phyloP scores from a whole-genome alignment of 2,797 vertebrate genomes.

The Dipus sagitta region DNA sequence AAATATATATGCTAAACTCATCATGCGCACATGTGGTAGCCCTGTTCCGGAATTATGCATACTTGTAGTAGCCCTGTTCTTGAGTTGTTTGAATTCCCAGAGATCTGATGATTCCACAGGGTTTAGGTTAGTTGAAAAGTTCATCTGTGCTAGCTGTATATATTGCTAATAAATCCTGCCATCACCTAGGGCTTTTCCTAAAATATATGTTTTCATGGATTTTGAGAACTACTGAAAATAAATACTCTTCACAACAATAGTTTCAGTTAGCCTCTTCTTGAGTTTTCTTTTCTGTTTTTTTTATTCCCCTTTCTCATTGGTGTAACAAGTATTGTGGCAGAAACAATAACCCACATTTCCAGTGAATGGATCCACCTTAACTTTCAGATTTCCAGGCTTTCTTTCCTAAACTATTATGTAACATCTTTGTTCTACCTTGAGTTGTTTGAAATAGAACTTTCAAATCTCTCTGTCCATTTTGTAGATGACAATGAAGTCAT shows the following conservation, averaged over 20 bases:
- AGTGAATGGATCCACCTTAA: not conserved
- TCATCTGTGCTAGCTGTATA: not conserved
- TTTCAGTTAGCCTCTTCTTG: not conserved
- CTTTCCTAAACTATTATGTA: not conserved
- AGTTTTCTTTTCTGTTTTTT: not conserved
- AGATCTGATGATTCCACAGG: not conserved
- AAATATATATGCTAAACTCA: not conserved
- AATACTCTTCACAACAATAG: not conserved
- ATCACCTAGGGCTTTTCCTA: not conserved
- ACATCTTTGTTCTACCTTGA: not conserved
- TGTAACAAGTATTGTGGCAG: not conserved
- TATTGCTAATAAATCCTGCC: not conserved
- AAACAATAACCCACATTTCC: not conserved
- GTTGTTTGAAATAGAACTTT: not conserved
- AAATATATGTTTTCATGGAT: not conserved
- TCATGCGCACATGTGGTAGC: not conserved
- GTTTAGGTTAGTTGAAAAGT: conserved; percentile 36
- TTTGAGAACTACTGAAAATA: not conserved
- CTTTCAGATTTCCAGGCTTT: not conserved
- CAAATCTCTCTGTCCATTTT: not conserved
- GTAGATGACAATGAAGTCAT: not conserved
- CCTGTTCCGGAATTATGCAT: no score
- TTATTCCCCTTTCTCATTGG: not conserved
- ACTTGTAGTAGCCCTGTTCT: not conserved
- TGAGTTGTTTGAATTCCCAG: not conserved